A percentile compares a stretch with the other conserved stretches of the same genome.
These are phyloP conservation scores for Notospermus geniculatus DNA, from an alignment of 1,140 invertebrate species.

Conservation along the genomic window DNA sequence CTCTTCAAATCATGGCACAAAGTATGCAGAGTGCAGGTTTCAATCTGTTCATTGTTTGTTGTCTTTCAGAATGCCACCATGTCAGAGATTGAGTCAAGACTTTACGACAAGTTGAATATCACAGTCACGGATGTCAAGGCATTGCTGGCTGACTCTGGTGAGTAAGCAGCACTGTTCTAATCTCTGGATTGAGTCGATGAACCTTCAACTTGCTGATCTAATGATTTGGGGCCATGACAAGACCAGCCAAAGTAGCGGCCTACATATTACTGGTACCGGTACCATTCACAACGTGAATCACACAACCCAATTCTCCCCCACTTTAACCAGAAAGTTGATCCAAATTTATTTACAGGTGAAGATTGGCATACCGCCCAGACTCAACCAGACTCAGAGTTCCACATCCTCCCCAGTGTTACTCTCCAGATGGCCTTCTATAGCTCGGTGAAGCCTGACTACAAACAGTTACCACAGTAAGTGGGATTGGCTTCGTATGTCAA, in stretches of 20 bases:
- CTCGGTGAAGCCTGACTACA: conserved; percentile 74
- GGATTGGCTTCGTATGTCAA: too few species aligned
- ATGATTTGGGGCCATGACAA: too few species aligned
- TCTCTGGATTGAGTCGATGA: too few species aligned
- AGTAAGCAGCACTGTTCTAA: background rate
- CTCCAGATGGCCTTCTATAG: conserved; percentile 70
- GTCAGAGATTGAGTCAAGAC: conserved; percentile 77
- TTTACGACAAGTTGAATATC: conserved; percentile 76
- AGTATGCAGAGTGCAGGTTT: too few species aligned
- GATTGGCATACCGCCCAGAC: conserved; percentile 73
- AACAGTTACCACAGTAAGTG: conserved; percentile 64
- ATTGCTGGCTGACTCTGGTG: conserved; percentile 58
- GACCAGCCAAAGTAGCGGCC: too few species aligned
- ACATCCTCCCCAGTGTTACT: conserved; percentile 73
- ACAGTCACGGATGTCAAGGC: conserved; percentile 69
- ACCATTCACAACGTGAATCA: too few species aligned
- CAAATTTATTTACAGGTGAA: conserved; percentile 58
- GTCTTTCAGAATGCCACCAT: conserved; percentile 68
- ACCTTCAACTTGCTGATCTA: too few species aligned
- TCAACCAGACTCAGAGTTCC: conserved; percentile 71
- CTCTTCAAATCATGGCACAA: too few species aligned
- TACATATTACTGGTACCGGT: too few species aligned
- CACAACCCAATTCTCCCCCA: too few species aligned
- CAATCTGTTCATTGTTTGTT: too few species aligned
- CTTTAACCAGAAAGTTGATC: too few species aligned